Evolutionary conservation across 2,797 vertebrate genomes (phyloP).

Genomic region (Petrocephalus sullivani): DNA sequence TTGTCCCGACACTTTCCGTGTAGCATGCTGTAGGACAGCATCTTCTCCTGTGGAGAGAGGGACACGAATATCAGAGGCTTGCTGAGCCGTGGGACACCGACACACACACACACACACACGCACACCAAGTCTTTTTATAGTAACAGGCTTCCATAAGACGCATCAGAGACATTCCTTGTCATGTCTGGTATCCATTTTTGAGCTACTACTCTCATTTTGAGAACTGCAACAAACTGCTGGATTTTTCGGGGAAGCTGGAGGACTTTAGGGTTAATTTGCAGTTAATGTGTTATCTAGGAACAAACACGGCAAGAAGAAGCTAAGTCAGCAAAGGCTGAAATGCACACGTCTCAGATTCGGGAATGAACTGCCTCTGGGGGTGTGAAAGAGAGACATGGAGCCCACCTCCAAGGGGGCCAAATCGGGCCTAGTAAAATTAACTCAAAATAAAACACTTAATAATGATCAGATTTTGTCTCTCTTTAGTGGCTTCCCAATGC

Average conservation of each 20-base stretch:
- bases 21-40: constrained; percentile 60
- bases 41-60: constrained; percentile 59
- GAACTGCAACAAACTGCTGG: neutral
- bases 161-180: neutral
- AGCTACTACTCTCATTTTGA: neutral
- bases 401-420: neutral
- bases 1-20: constrained; percentile 59
- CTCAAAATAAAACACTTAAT: neutral
- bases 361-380: neutral
- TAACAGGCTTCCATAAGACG: neutral
- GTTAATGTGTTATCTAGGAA: neutral
- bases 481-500: neutral
- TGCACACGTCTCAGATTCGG: neutral
- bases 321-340: neutral
- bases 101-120: neutral
- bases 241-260: neutral
- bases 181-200: neutral
- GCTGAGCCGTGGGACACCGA: neutral
- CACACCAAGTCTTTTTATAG: neutral
- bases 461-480: neutral
- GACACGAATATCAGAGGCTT: neutral
- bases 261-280: neutral
- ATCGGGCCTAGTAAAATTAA: neutral
- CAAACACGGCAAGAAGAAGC: neutral
- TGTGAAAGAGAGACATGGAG: neutral